Conservation (phyloP, 2,113 vertebrate species). For the Drymodes brunneopygia region DNA sequence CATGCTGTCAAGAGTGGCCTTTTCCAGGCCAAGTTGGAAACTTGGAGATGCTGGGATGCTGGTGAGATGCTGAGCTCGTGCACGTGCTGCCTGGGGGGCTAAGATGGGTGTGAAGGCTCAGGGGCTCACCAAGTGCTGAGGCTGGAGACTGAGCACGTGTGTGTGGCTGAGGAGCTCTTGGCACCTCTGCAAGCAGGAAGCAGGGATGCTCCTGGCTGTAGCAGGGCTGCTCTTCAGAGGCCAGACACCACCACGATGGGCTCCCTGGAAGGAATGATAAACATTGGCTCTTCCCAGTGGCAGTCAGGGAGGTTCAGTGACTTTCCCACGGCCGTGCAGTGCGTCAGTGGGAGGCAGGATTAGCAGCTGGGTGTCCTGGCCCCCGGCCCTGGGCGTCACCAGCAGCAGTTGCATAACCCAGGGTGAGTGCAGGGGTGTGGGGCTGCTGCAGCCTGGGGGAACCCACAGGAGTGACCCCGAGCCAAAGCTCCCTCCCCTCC, state of each 20-base stretch:
- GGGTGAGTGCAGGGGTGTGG: accelerated
- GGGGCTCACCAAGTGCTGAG: not conserved
- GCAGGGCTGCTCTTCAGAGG: not conserved
- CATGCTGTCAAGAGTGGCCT: not conserved
- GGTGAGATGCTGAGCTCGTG: not conserved
- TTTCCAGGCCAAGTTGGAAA: not conserved
- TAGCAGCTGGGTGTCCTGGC: conserved; percentile 31
- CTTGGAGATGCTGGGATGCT: not conserved
- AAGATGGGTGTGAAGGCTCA: not conserved
- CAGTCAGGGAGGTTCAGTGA: conserved; percentile 8
- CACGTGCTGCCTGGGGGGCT: not conserved
- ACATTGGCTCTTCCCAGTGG: not conserved
- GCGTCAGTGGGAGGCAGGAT: conserved; percentile 22
- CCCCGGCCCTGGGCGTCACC: not conserved
- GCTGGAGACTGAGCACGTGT: accelerated
- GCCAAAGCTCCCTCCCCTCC: not conserved
- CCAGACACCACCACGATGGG: not conserved
- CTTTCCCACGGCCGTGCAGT: conserved; percentile 25
- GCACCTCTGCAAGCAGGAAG: not conserved
- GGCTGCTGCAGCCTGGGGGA: not conserved
- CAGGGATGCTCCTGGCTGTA: not conserved
- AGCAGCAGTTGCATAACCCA: not conserved
- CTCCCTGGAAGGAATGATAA: conserved; percentile 8
- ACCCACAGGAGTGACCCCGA: accelerated
- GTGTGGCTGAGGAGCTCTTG: not conserved